phyloP scores from a whole-genome alignment of 23 tunicate species.

The Trididemnum nubilum region DNA sequence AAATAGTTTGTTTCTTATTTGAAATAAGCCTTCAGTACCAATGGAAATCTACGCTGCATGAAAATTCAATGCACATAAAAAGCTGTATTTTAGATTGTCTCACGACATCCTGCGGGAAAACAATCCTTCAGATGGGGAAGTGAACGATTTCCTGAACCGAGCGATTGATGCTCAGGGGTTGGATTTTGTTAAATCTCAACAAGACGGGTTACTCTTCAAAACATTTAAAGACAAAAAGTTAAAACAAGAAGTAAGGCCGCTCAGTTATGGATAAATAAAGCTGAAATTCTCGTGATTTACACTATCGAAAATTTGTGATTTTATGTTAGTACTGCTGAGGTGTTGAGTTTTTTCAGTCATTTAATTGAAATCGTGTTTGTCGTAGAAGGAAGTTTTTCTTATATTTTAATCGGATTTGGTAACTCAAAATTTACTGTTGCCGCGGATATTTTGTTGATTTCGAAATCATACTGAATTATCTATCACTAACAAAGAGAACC shows the following conservation, averaged over 20 bases:
- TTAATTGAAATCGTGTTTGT: too few relatives aligned
- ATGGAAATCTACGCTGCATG: too few relatives aligned
- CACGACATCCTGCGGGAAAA: conserved; percentile 49
- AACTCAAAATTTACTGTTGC: too few relatives aligned
- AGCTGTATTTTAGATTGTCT: conserved; percentile 20
- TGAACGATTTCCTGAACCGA: conserved; percentile 81
- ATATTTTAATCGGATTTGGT: too few relatives aligned
- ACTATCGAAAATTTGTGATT: background rate
- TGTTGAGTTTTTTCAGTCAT: too few relatives aligned
- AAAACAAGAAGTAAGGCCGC: conserved; percentile 71
- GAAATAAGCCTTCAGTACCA: too few relatives aligned
- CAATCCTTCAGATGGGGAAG: conserved; percentile 77
- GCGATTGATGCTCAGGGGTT: conserved; percentile 94
- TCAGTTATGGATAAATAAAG: background rate
- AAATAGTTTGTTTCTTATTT: too few relatives aligned
- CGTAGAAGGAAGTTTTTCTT: too few relatives aligned
- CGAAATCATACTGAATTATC: too few relatives aligned
- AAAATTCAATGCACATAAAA: too few relatives aligned
- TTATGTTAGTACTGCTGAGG: background rate
- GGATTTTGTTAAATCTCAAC: conserved; percentile 63
- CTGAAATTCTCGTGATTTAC: background rate
- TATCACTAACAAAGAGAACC: too few relatives aligned
- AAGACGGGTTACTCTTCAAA: conserved; percentile 30
- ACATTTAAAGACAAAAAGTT: conserved; percentile 62
- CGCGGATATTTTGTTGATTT: too few relatives aligned